Evolutionary conservation across 2,888 invertebrate species (phyloP).

Genomic region (Dryocosmus kuriphilus): DNA sequence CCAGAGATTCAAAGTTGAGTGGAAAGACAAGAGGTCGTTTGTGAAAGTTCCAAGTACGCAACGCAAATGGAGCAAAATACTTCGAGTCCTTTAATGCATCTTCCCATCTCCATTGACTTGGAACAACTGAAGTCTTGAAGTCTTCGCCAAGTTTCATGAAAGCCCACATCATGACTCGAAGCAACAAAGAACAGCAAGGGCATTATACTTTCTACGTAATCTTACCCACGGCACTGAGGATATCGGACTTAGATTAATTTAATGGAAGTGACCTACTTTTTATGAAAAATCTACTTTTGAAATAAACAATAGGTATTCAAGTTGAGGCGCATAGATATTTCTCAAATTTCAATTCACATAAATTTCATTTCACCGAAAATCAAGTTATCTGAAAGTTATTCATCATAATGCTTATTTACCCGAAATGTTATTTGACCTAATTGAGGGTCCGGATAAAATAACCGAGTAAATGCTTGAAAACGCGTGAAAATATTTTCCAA

Average conservation of each 20-base stretch:
- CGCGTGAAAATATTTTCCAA: no score
- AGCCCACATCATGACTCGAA: conserved; percentile 48
- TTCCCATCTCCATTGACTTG: conserved; percentile 5
- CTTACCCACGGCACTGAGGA: conserved; percentile 55
- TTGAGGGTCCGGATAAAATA: no score
- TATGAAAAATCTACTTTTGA: no score
- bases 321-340: no score
- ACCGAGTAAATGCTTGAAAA: no score
- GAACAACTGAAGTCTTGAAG: conserved; percentile 53
- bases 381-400: no score
- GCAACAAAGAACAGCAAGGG: conserved; percentile 68
- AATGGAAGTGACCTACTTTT: neutral
- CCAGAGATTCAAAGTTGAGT: neutral
- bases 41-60: conserved; percentile 11
- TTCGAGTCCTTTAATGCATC: conserved; percentile 23
- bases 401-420: no score
- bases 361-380: no score
- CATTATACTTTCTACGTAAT: conserved; percentile 66
- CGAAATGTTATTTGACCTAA: no score
- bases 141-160: conserved; percentile 56
- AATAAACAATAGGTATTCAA: no score
- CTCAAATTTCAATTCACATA: no score
- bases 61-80: conserved; percentile 16
- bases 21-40: conserved; percentile 2
- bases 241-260: conserved; percentile 23